These are phyloP conservation scores for Chlorospingus semifuscus DNA, from an alignment of 2,797 vertebrate species.

Conservation along the genomic window DNA sequence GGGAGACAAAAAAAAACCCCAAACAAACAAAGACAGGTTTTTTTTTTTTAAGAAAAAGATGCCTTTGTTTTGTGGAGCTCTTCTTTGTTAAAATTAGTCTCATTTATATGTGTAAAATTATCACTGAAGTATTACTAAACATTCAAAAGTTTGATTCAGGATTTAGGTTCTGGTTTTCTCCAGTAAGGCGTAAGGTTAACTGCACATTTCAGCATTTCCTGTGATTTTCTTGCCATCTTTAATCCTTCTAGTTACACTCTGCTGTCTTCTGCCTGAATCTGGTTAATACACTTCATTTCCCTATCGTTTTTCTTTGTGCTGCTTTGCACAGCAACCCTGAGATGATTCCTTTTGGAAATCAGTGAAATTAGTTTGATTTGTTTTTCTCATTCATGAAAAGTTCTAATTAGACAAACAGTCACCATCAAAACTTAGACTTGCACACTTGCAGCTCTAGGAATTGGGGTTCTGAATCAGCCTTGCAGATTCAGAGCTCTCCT, in stretches of 20 bases:
- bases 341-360: background rate
- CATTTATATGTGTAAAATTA: background rate
- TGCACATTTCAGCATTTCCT: background rate
- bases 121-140: background rate
- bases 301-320: background rate
- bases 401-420: background rate
- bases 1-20: rapidly evolving
- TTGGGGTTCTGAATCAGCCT: background rate
- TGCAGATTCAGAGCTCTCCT: background rate
- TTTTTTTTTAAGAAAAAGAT: background rate
- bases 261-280: background rate
- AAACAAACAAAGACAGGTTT: background rate
- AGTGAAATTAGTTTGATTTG: background rate
- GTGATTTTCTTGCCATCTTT: background rate
- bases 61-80: background rate
- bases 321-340: background rate
- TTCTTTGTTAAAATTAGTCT: background rate
- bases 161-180: background rate
- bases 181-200: background rate
- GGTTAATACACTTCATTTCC: background rate
- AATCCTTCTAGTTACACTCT: background rate
- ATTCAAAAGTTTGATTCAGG: background rate
- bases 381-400: background rate
- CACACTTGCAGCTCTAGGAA: background rate
- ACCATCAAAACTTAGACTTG: background rate